Base-by-base conservation (phyloP, 1,140 invertebrate genomes). In the Atopsyche davidsoni region DNA sequence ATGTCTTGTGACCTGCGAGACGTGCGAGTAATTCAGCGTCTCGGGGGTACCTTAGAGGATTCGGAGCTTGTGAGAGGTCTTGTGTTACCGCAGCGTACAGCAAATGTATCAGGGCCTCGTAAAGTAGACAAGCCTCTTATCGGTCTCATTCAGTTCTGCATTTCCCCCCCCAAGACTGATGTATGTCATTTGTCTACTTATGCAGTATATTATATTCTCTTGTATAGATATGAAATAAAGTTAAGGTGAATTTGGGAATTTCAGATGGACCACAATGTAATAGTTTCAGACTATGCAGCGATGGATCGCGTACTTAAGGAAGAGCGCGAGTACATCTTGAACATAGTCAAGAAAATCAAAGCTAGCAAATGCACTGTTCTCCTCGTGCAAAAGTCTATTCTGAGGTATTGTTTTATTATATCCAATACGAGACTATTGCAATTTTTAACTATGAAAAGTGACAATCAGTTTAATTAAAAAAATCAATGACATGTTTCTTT, bases 231-330 rank as follows among this genome's bases (percentile, higher is more conserved):
- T 35, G 14, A 16, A 52, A 18, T 3, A 17, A 39, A 18, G 42
- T 44, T n/a, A n/a, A n/a, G 23, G 24, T 28, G 38, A 53, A 28
- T 46, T 23, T 24, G 34, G 32, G 6, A 32, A 57, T 75, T 76
- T 41, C 60, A 95, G 89, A 99, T 99, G 95, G 96, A 99, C 65
- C 95, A 98, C 72, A 92, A 86, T 68, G 92, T 99, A 0, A 85
- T 99, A 59, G 92, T 99, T 7, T 95, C 94, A 0, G 97, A 99
- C 68, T 99, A 99, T 66, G 82, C 95, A 31, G 94, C 96, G 50
- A 99, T 99, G 96, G 97, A 99, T 72, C 80, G 96, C 50, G 92
- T 99, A 1, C 66, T 99, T n/a, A 89, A 96, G 66, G 97, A 99
- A 73, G 97, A 99, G 72, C 81, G 97, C 42, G 83, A 91, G 39